A percentile compares a stretch with the other conserved stretches of the same genome.
Evolutionary conservation across 2,888 invertebrate genomes (phyloP).

Genomic region (Volucella inanis): DNA sequence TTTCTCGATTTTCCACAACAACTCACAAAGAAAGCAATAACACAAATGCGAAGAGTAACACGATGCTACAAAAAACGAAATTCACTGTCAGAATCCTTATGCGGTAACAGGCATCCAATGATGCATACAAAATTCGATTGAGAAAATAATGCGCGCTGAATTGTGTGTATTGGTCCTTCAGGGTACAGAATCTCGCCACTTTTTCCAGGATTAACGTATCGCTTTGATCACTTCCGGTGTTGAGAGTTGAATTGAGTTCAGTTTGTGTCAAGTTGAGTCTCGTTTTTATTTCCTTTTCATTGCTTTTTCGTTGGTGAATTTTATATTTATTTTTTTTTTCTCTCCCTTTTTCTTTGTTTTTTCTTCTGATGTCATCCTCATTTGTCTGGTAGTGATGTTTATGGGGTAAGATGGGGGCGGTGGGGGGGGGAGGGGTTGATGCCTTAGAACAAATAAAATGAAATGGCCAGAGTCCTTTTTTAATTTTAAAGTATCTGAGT

Average conservation of each 20-base stretch:
- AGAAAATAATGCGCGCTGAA: conserved; percentile 45
- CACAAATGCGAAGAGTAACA: neutral
- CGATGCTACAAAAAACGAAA: neutral
- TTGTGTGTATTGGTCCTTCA: conserved; percentile 39
- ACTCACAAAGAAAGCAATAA: conserved; percentile 43
- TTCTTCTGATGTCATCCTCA: conserved; percentile 19
- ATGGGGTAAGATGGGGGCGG: neutral
- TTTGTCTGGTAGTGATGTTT: conserved; percentile 2
- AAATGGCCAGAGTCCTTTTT: conserved; percentile 42
- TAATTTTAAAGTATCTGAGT: conserved; percentile 40
- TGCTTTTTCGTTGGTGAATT: neutral
- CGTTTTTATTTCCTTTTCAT: conserved; percentile 17
- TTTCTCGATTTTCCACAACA: conserved; percentile 24
- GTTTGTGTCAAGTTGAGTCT: neutral
- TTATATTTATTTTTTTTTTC: conserved; percentile 3
- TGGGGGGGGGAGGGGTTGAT: neutral
- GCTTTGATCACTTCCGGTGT: conserved; percentile 54
- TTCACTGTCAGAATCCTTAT: conserved; percentile 40
- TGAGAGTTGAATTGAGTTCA: conserved; percentile 17
- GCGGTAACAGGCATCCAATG: conserved; percentile 53
- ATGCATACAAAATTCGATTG: conserved; percentile 55
- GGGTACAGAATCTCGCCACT: conserved; percentile 55
- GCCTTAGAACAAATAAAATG: conserved; percentile 46
- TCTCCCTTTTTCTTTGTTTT: conserved; percentile 3
- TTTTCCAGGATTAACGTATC: conserved; percentile 61